Base-by-base conservation (phyloP, 2,113 vertebrate genomes). In the Donacobius atricapilla region DNA sequence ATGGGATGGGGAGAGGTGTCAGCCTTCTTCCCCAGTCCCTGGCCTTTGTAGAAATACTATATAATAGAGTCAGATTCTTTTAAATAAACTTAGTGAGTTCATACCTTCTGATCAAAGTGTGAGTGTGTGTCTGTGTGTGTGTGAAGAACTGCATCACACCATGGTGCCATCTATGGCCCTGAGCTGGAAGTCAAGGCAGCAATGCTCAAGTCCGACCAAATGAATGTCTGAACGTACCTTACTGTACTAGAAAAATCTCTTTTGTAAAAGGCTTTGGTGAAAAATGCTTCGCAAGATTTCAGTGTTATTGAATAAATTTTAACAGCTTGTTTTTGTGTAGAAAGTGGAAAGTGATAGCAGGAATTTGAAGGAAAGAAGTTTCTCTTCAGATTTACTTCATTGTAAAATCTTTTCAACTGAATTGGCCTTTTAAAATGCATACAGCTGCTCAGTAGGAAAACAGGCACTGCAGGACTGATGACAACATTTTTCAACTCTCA, bases 161-260 rank as follows among this genome's bases (percentile, higher is more conserved):
- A 0, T 3, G 10, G 16, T 66, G 15, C 8, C 25, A n/a, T 48
- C 13, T 70, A 1, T n/a, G 20, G 19, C 1, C 2, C 27, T 68
- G 61, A 94, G 9, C 16, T 81, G 31, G 14, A 87, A 81, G 11
- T 54, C 42, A 65, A 27, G 25, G 24, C 18, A 71, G 6, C 18
- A 78, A 5, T 10, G 4, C 11, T 12, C 3, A 5, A 40, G 7
- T 13, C 17, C 53, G 20, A 53, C 3, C 15, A 70, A 70, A 73
- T n/a, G 7, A 27, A 54, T 58, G n/a, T 30, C 30, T 57, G 16
- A 70, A 66, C 11, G 42, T 13, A 66, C 1, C 23, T 50, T 79
- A 2, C 10, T 35, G 7, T 39, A 39, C 18, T 25, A 58, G 30
- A 58, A 87, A 86, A 90, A 66, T 30, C 12, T 64, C 10, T 93